Base-by-base conservation (phyloP, 2,113 vertebrate species). In the Mandrillus leucophaeus region DNA sequence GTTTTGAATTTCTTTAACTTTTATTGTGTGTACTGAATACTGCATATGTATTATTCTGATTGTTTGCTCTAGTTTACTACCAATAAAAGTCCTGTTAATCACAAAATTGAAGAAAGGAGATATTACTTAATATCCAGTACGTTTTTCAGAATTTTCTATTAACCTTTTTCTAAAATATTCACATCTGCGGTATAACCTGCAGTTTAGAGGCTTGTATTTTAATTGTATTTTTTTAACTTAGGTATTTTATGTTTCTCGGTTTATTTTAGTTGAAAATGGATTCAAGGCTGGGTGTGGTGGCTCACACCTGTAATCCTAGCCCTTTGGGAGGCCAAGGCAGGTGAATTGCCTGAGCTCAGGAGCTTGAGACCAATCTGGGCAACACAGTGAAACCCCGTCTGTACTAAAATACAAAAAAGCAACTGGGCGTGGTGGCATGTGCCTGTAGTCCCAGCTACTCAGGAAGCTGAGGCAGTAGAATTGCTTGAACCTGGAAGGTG, bases 51-150 rank as follows among this genome's bases (percentile, higher is more conserved):
- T 98, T 98, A 98, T 98, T 99, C 98, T 99, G 98, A 98, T 98
- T 99, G 98, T 99, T 99, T 99, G 98, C 98, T 98, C 98, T 99
- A 99, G 98, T 98, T 98, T 99, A 99, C 98, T 98, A 98, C 98
- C 98, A 99, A 99, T 99, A 99, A 99, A 98, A 99, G 96, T 98
- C 98, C 98, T 97, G 98, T 99, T 99, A 98, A 98, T 99, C 98
- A 98, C 97, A 98, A 98, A 98, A 98, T 96, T 79, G 94, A 98
- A 98, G 90, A 98, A 97, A 98, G 91, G 96, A 98, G 97, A 96
- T 94, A 98, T 98, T 96, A 97, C 98, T 99, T 98, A 97, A 73
- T 98, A 88, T 97, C 86, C 97, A 98, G 97, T 93, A 97, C 50
- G 18, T 84, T 93, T 96, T 96, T 92, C 76, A 98, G 90, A 95